These are phyloP conservation scores for Tetramorium parvispinum DNA, from an alignment of 1,140 invertebrate species.

Conservation along the genomic window DNA sequence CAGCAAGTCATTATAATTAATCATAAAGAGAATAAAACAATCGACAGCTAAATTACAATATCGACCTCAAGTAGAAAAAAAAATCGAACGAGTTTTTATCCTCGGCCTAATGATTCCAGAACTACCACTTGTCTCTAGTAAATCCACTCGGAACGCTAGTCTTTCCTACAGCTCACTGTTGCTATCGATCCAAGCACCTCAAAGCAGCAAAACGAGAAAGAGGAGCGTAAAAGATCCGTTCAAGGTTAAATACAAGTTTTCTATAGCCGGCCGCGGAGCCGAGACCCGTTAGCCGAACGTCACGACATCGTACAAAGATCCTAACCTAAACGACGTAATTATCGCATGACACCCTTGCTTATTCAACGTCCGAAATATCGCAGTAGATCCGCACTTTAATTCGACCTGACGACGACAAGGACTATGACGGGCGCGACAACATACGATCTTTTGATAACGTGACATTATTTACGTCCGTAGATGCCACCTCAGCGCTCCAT, in stretches of 20 bases:
- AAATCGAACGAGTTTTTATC: neutral
- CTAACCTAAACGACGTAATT: constrained; percentile 55
- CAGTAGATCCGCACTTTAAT: neutral
- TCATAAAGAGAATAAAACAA: neutral
- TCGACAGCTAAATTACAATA: neutral
- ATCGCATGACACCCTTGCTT: neutral
- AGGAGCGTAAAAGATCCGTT: constrained; percentile 38
- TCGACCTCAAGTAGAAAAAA: neutral
- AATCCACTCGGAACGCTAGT: neutral
- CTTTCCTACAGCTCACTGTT: constrained; percentile 19
- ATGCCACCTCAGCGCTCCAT: constrained; percentile 14
- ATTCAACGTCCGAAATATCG: constrained; percentile 12
- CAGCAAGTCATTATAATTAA: neutral
- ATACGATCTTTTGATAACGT: constrained; percentile 19
- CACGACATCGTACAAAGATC: neutral
- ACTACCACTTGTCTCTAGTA: neutral
- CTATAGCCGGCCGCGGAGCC: neutral
- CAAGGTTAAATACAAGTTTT: constrained; percentile 51
- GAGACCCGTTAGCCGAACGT: neutral
- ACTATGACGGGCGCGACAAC: constrained; percentile 16
- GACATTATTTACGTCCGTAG: constrained; percentile 48
- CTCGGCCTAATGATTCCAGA: neutral
- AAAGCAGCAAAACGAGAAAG: constrained; percentile 37
- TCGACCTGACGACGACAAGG: neutral
- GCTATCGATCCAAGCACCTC: constrained; percentile 47